These are phyloP conservation scores for Corydoras maculifer DNA, from an alignment of 2,113 vertebrate species.

Conservation along the genomic window DNA sequence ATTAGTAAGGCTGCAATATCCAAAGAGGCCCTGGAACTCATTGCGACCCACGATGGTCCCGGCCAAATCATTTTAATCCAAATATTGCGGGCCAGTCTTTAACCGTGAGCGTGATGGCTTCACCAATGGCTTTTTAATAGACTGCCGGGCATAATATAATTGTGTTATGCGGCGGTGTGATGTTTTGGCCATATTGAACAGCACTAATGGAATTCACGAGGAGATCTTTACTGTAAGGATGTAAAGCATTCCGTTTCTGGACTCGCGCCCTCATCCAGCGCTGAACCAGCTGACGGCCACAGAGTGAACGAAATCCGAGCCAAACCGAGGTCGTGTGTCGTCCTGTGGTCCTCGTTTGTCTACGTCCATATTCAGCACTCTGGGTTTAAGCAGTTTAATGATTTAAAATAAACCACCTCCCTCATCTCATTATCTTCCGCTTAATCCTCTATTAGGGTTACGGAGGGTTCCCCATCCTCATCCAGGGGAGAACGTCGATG, in stretches of 20 bases:
- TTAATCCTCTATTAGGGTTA: too few relatives aligned
- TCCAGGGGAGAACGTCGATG: too few relatives aligned
- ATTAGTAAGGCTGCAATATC: background rate
- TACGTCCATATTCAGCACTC: too few relatives aligned
- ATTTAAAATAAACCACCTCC: too few relatives aligned
- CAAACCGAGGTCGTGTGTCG: too few relatives aligned
- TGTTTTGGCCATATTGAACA: background rate
- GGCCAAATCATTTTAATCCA: background rate
- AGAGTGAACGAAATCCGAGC: too few relatives aligned
- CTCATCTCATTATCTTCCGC: too few relatives aligned
- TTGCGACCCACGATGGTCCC: background rate
- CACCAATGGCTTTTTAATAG: background rate
- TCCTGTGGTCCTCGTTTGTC: too few relatives aligned
- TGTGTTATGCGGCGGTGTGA: background rate
- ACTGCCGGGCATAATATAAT: background rate
- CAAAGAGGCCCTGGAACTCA: background rate
- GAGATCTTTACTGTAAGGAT: conserved; percentile 55
- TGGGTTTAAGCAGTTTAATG: too few relatives aligned
- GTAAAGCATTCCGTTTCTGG: conserved; percentile 54
- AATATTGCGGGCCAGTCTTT: background rate
- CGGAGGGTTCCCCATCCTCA: too few relatives aligned
- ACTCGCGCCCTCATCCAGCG: conserved; percentile 43
- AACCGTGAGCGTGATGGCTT: background rate
- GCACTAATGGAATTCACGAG: conserved; percentile 39
- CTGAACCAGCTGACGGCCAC: conserved; percentile 23